phyloP scores from a whole-genome alignment of 64 coral and sea anemone genomes.

The Montipora foliosa region DNA sequence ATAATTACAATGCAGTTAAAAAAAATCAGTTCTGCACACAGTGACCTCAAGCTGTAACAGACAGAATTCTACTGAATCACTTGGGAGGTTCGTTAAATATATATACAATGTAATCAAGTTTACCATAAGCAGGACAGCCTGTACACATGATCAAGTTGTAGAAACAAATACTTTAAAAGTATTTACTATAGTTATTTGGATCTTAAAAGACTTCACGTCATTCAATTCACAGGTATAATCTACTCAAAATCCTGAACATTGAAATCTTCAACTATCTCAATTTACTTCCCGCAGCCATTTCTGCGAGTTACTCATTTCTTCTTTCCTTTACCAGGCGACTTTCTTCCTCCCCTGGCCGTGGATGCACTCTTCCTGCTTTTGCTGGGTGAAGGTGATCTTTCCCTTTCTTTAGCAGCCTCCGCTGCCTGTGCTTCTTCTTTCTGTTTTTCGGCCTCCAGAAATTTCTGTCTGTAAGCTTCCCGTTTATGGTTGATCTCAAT shows the following conservation, averaged over 20 bases:
- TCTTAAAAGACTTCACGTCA: no score
- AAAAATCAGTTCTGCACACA: neutral
- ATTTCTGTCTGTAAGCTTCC: conserved; percentile 94
- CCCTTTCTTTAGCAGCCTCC: conserved; percentile 82
- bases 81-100: neutral
- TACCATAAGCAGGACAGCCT: neutral
- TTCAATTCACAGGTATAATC: no score
- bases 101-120: neutral
- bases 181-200: no score
- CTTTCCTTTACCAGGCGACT: conserved; percentile 80
- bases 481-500: conserved; percentile 87
- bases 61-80: neutral
- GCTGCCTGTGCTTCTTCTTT: conserved; percentile 86
- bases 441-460: conserved; percentile 90
- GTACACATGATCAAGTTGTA: neutral
- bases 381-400: conserved; percentile 83
- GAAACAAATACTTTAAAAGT: no score
- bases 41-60: neutral
- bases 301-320: conserved; percentile 65
- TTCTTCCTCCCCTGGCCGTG: conserved; percentile 81
- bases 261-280: neutral
- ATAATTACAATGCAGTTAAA: no score
- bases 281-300: neutral
- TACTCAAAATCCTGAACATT: neutral
- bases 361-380: conserved; percentile 94